Base-by-base conservation (phyloP, 2,888 invertebrate species). In the Habroteleia sp. region DNA sequence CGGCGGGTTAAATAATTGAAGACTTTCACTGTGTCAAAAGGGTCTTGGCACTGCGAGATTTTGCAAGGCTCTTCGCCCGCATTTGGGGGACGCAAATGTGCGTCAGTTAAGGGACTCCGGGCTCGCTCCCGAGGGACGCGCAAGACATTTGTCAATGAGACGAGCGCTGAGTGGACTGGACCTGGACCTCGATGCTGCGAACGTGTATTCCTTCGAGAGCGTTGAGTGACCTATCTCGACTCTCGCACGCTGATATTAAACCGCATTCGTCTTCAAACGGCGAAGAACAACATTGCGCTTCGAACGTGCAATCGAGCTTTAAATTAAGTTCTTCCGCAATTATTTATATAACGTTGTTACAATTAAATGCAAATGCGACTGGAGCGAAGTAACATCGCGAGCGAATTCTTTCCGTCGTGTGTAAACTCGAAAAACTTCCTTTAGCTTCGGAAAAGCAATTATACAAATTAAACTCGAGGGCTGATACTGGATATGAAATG, bases 91-190 rank as follows among this genome's bases (percentile, higher is more conserved):
- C 74, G 63, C 42, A 68, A 74, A 74, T 74, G 71, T 76, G 71
- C 72, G 76, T 76, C 68, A 71, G 69, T 74, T 69, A 73, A 60
- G 73, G 69, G 68, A 73, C 82, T 81, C 79, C 79, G 37, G 46
- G 65, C 27, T 69, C 52, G 52, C 66, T 37, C 74, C 69, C 77
- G 54, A 31, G 73, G 75, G 85, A 81, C 72, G 78, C 80, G 76
- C 82, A 81, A 83, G 87, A 87, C 87, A 88, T 88, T 88, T 87
- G 88, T 88, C 87, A 88, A 87, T 82, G 81, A 81, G 84, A 84
- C 84, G 85, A 85, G 83, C 82, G 82, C 79, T 81, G 86, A 87
- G 87, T 85, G 84, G 84, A 86, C 83, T 63, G 60, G 66, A 65
- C 74, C 54, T 74, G 66, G 52, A 66, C 66, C 62, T 68, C 66